Conservation (phyloP, 2,888 invertebrate genomes). For the Steinernema hermaphroditum region DNA sequence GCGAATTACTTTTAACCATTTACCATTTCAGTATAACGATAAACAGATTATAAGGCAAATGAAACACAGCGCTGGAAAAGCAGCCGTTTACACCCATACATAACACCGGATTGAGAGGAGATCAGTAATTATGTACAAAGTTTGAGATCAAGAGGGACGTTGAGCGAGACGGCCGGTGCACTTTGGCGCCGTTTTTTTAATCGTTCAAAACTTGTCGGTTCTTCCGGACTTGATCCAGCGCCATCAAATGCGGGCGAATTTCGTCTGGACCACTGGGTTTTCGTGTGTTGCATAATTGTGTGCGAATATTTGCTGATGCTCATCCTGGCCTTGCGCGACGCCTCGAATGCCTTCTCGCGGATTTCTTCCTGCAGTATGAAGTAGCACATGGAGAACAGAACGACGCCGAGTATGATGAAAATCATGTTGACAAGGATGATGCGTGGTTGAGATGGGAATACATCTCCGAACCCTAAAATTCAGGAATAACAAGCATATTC, state of each 20-base stretch:
- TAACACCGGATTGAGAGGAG: not conserved
- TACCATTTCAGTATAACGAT: not conserved
- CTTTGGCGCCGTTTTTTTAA: constrained; percentile 51
- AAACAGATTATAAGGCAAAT: constrained; percentile 10
- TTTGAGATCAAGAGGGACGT: constrained; percentile 35
- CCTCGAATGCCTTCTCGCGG: constrained; percentile 51
- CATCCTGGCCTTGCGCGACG: constrained; percentile 51
- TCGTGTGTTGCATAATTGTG: constrained; percentile 50
- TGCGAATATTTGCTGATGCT: constrained; percentile 58
- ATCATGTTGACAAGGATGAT: constrained; percentile 51
- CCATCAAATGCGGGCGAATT: constrained; percentile 56
- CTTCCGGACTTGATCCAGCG: constrained; percentile 24
- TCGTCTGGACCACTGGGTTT: constrained; percentile 53
- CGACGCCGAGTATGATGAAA: constrained; percentile 59
- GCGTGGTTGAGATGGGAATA: constrained; percentile 52
- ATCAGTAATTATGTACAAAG: not conserved
- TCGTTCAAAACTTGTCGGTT: constrained; percentile 43
- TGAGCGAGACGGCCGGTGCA: constrained; percentile 54
- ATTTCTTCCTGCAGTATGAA: constrained; percentile 63
- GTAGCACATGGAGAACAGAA: constrained; percentile 63
- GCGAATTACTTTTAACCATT: too few species aligned
- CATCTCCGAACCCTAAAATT: constrained; percentile 58
- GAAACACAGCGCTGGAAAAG: not conserved
- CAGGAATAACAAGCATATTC: not conserved
- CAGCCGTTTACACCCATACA: not conserved